Conservation (phyloP, 1,140 invertebrate genomes). For the Lordiphosa collinella region DNA sequence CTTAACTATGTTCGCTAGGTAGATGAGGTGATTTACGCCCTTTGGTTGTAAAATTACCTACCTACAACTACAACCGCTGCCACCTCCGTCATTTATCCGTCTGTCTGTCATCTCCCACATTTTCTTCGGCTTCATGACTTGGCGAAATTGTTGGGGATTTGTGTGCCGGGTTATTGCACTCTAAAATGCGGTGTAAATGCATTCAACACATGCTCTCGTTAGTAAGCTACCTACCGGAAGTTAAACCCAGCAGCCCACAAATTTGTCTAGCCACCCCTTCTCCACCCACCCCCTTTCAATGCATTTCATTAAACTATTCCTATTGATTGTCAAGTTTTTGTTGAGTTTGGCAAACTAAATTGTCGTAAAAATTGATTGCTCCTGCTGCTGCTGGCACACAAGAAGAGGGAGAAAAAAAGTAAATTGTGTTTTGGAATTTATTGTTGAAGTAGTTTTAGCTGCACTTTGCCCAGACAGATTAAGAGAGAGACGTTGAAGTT, state of each 20-base stretch:
- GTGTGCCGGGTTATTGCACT: conserved; percentile 31
- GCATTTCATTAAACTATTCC: conserved; percentile 53
- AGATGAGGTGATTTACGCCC: conserved; percentile 10
- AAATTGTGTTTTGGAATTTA: conserved; percentile 42
- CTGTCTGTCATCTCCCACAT: conserved; percentile 9
- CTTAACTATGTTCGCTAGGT: neutral
- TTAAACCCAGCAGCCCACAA: neutral
- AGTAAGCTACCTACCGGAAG: conserved; percentile 5
- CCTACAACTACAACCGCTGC: neutral
- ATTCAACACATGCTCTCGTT: conserved; percentile 40
- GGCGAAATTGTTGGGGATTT: conserved; percentile 33
- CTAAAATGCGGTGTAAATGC: conserved; percentile 19
- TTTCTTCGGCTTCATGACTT: conserved; percentile 20
- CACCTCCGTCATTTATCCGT: conserved; percentile 1
- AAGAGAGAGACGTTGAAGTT: conserved; percentile 23
- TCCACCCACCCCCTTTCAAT: neutral
- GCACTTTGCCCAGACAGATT: conserved; percentile 29
- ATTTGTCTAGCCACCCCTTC: neutral
- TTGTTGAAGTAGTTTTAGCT: conserved; percentile 34
- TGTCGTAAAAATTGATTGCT: conserved; percentile 52
- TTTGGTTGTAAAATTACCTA: neutral
- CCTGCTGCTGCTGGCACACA: neutral
- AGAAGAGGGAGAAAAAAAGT: neutral
- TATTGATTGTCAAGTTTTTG: conserved; percentile 45
- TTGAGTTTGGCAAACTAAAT: conserved; percentile 33